Conservation (phyloP, 2,797 vertebrate genomes). For the Acanthurus lineatus region DNA sequence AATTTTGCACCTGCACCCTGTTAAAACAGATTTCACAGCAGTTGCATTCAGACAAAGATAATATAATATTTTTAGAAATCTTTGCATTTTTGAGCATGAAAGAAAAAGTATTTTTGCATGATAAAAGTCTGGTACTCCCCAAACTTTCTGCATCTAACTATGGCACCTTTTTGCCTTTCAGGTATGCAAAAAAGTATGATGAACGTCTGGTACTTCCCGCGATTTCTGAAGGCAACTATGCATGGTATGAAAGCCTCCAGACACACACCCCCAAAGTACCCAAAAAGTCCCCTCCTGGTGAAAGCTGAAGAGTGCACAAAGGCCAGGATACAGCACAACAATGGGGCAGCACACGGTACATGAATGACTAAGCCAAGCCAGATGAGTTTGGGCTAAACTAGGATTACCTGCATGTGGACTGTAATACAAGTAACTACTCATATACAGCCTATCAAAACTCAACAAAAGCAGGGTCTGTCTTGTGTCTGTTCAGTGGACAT, state of each 20-base stretch:
- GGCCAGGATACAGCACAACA: slow-evolving; percentile 66
- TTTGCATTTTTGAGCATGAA: not conserved
- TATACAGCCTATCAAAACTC: slow-evolving; percentile 29
- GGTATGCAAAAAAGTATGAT: slow-evolving; percentile 6
- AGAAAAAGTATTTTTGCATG: not conserved
- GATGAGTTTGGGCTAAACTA: slow-evolving; percentile 58
- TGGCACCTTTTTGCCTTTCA: not conserved
- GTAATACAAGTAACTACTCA: slow-evolving; percentile 48
- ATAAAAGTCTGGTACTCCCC: not conserved
- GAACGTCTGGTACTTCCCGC: slow-evolving; percentile 18
- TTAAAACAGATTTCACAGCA: too few species aligned
- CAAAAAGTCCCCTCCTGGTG: slow-evolving; percentile 60
- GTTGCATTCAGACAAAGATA: too few species aligned
- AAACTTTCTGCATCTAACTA: not conserved
- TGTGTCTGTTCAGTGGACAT: slow-evolving; percentile 30
- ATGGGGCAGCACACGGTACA: slow-evolving; percentile 58
- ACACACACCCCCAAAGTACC: slow-evolving; percentile 9
- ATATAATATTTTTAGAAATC: not conserved
- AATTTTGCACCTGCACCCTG: too few species aligned
- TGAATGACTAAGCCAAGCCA: slow-evolving; percentile 50
- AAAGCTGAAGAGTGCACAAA: slow-evolving; percentile 59
- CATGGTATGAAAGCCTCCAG: slow-evolving; percentile 31
- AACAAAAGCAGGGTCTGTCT: slow-evolving; percentile 46
- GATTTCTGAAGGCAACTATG: slow-evolving; percentile 23
- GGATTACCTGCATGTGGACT: slow-evolving; percentile 64